Percentiles rank a stretch among this genome's conserved stretches.
phyloP scores from a whole-genome alignment of 2,888 invertebrate species.

The Baronia brevicornis region DNA sequence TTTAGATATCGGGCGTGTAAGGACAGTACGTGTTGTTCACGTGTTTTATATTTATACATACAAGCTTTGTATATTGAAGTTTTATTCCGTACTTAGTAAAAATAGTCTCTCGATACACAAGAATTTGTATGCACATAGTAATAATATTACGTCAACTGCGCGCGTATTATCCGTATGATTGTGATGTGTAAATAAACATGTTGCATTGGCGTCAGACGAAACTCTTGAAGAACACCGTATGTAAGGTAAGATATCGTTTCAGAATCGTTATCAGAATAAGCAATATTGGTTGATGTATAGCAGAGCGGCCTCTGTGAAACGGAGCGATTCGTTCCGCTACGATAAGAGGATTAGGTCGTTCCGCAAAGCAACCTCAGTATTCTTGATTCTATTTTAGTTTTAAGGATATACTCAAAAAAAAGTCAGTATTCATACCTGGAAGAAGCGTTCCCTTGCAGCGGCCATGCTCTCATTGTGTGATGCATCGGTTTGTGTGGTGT shows the following conservation, averaged over 20 bases:
- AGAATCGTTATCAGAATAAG: constrained; percentile 40
- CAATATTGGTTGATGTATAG: constrained; percentile 50
- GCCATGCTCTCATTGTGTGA: constrained; percentile 55
- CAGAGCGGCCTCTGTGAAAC: constrained; percentile 42
- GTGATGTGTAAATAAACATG: constrained; percentile 36
- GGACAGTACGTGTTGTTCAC: no score
- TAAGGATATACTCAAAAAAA: constrained; percentile 15
- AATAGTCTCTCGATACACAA: no score
- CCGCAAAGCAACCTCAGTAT: constrained; percentile 34
- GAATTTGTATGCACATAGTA: constrained; percentile 12
- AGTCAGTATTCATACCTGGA: constrained; percentile 46
- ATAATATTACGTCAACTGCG: constrained; percentile 5
- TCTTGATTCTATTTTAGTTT: constrained; percentile 33
- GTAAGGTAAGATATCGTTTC: constrained; percentile 35
- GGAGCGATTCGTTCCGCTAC: constrained; percentile 50
- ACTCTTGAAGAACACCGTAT: constrained; percentile 19
- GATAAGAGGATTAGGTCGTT: constrained; percentile 62
- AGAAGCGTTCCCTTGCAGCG: constrained; percentile 63
- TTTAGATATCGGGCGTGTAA: no score
- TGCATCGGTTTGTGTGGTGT: constrained; percentile 34
- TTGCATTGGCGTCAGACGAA: constrained; percentile 32
- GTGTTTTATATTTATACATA: no score
- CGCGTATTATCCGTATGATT: constrained; percentile 12
- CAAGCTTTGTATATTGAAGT: no score
- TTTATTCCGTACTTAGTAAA: no score